A percentile compares a stretch with the other conserved stretches of the same genome.
Conservation (phyloP, 2,888 invertebrate genomes). For the Drosophila robusta region DNA sequence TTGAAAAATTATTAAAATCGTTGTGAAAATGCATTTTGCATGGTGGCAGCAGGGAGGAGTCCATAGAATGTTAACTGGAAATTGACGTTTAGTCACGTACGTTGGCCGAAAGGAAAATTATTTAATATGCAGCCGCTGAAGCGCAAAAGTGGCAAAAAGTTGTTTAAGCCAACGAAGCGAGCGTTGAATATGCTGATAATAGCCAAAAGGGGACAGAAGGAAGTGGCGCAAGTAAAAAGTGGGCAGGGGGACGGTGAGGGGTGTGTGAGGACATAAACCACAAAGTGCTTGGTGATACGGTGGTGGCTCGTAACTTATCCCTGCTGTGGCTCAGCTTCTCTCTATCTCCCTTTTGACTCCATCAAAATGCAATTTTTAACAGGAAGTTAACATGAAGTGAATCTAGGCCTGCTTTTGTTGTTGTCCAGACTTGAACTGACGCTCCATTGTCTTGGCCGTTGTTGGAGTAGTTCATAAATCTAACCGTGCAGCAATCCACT, state of each 20-base stretch:
- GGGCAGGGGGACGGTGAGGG: not conserved
- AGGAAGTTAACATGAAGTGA: conserved; percentile 62
- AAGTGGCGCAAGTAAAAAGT: conserved; percentile 4
- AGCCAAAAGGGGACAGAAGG: conserved; percentile 23
- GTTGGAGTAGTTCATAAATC: conserved; percentile 62
- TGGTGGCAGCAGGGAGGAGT: not conserved
- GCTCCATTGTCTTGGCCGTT: conserved; percentile 37
- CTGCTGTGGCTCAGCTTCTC: not conserved
- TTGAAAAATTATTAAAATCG: conserved; percentile 73
- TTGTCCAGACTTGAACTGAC: conserved; percentile 4
- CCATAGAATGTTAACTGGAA: conserved; percentile 41
- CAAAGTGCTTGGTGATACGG: conserved; percentile 30
- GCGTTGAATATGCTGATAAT: conserved; percentile 38
- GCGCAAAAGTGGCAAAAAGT: conserved; percentile 71
- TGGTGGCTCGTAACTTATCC: conserved; percentile 12
- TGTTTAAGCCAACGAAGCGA: conserved; percentile 37
- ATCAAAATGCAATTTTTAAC: conserved; percentile 57
- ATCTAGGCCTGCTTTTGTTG: conserved; percentile 16
- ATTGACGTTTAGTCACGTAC: conserved; percentile 81
- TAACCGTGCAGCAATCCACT: conserved; percentile 53
- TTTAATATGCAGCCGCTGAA: conserved; percentile 74
- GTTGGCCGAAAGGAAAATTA: conserved; percentile 67
- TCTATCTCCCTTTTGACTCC: conserved; percentile 12
- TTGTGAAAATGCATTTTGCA: conserved; percentile 68
- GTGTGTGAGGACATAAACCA: conserved; percentile 28